Base-by-base conservation (phyloP, 2,113 vertebrate species). In the Cricetomys ansorgei region DNA sequence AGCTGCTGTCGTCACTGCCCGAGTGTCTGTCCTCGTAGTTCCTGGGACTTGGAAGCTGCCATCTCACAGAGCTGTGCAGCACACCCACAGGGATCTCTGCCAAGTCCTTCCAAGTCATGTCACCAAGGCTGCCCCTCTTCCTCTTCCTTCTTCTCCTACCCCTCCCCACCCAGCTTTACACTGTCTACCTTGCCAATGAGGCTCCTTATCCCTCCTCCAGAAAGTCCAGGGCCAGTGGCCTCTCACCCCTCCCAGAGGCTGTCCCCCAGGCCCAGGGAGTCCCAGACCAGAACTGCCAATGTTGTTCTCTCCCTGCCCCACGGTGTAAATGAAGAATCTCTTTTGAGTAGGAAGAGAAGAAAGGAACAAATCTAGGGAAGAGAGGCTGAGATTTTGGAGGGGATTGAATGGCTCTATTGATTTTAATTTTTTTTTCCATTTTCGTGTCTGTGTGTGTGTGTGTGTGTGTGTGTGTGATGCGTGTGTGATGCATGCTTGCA, bases 281-380 rank as follows among this genome's bases (percentile, higher is more conserved):
- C 67, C 50, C 40, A 23, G 40, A 12, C 19, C 72, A 55, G n/a
- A 76, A 5, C 2, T 4, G 45, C 5, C 59, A 5, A 21, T 55
- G n/a, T 72, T 31, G 1, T 21, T 50, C 9, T 31, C 57, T 64
- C 50, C 11, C 40, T 27, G 34, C 4, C 19, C 65, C 27, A 13
- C 40, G 0, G 1, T n/a, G 5, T 57, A 9, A 34, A 13, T 3
- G 81, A 25, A 15, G 50, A 37, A 8, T 15, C 0, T 1, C 64
- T 10, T 34, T 23, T 37, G 23, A 23, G 13, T 0, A 31, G 11
- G 48, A 40, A 43, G 31, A 76, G 17, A n/a, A 65, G 40, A 48
- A 40, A 70, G 31, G 25, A 23, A 1, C 34, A 89, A 31, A 64
- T 25, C 48, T 19, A 12, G 48, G 37, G 13, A 4, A 23, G 37